Percentiles rank a stretch among this genome's conserved stretches.
Conservation (phyloP, 2,113 vertebrate species). For the Raja brachyura region DNA sequence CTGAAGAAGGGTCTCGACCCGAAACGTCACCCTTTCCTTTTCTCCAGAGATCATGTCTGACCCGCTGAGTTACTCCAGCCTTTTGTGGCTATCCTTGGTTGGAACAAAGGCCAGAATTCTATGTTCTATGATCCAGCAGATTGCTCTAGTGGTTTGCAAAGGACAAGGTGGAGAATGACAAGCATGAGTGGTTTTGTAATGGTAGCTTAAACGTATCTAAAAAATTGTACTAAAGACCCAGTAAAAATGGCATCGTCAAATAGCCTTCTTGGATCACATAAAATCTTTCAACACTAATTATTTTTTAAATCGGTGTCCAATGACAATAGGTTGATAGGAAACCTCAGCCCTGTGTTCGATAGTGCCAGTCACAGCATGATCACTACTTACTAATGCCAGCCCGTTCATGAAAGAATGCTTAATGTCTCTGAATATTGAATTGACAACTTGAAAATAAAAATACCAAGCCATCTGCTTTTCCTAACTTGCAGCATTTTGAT, state of each 20-base stretch:
- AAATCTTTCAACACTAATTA: neutral
- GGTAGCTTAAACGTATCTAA: neutral
- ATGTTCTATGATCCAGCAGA: neutral
- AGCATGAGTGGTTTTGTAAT: no score
- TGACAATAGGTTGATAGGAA: neutral
- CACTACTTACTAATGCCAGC: neutral
- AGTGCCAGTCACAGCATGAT: no score
- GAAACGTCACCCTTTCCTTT: no score
- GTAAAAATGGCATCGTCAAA: neutral
- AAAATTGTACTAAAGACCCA: neutral
- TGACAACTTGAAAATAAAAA: conserved; percentile 5
- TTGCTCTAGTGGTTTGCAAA: neutral
- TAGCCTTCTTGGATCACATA: no score
- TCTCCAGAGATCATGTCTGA: no score
- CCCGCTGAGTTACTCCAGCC: no score
- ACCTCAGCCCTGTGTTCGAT: neutral
- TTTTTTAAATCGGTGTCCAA: neutral
- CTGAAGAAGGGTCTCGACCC: no score
- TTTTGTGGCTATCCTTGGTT: no score
- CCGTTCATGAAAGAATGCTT: neutral
- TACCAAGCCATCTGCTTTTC: conserved; percentile 6
- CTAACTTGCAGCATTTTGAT: neutral
- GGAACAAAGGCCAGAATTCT: no score
- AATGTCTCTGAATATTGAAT: conserved; percentile 8
- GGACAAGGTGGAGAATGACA: neutral